Base-by-base conservation (phyloP, 2,797 vertebrate genomes). In the Sebastolobus altivelis region DNA sequence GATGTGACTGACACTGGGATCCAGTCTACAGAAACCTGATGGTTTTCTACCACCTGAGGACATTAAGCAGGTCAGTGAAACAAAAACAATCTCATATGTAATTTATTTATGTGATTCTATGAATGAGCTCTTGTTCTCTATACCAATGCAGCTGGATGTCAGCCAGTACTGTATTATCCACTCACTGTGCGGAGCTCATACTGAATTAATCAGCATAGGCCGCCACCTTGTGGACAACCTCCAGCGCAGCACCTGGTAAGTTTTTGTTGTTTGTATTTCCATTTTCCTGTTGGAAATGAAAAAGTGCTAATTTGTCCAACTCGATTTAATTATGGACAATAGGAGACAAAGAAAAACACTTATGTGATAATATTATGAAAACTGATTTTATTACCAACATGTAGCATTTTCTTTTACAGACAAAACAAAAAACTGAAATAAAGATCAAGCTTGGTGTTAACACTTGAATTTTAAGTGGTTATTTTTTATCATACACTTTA, bases 171-270 rank as follows among this genome's bases (percentile, higher is more conserved):
- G 20, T 29, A 6, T 20, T 20, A 20, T 37, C 3, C 20, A 25
- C 3, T 71, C 11, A 33, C 2, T 13, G 22, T 43, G 33, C 27
- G 6, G 27, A 18, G 8, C 5, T 69, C 18, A 3, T 25, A 25
- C 8, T 70, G 13, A 0, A 40, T 68, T 54, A 38, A 43, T 37
- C 6, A 4, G 55, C 2, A 16, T 0, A 60, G 27, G 4, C 0
- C 74, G 8, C 88, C 91, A 74, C 81, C 84, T 74, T 71, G 84
- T 90, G 87, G 87, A 81, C 72, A 87, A 62, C 2, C 12, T 65
- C 1, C 6, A 27, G 27, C 9, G 13, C 18, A 35, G 43, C 49
- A 22, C 13, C 25, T 16, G 2, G 2, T 40, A 7, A 71, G 2
- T 40, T 12, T 5, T 54, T 20, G 2, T n/a, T 5, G 1, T 13